Conservation (phyloP, 2,888 invertebrate species). For the Stramonita haemastoma region DNA sequence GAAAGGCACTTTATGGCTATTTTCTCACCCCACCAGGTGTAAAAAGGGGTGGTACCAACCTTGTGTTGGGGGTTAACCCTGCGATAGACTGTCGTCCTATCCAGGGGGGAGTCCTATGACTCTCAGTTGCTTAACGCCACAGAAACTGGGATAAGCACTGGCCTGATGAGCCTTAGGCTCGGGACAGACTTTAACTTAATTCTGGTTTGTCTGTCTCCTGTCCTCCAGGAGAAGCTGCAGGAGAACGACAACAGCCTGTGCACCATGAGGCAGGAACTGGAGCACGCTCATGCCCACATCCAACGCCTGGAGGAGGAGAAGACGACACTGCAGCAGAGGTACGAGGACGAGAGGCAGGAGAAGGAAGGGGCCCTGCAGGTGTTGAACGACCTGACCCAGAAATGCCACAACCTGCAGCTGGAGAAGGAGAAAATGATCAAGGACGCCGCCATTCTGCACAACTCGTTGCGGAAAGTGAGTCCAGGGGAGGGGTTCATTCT, state of each 20-base stretch:
- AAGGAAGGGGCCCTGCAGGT: not conserved
- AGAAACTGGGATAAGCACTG: too few relatives aligned
- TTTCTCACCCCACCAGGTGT: too few relatives aligned
- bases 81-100: too few relatives aligned
- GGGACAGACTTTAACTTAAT: too few relatives aligned
- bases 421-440: slow-evolving; percentile 23
- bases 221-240: not conserved
- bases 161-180: too few relatives aligned
- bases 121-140: too few relatives aligned
- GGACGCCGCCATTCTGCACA: not conserved
- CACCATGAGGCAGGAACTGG: not conserved
- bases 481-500: too few relatives aligned
- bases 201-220: not conserved
- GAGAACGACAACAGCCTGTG: not conserved
- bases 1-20: too few relatives aligned
- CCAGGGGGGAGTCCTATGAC: too few relatives aligned
- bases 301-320: not conserved
- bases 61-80: too few relatives aligned
- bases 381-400: slow-evolving; percentile 9
- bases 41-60: too few relatives aligned
- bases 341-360: not conserved
- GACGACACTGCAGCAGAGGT: not conserved
- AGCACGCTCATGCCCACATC: not conserved
- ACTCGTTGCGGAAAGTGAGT: slow-evolving; percentile 29
- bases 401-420: slow-evolving; percentile 21